Percentiles rank a stretch among this genome's conserved stretches.
These are phyloP conservation scores for Vireo altiloquus DNA, from an alignment of 2,113 vertebrate species.

Conservation along the genomic window DNA sequence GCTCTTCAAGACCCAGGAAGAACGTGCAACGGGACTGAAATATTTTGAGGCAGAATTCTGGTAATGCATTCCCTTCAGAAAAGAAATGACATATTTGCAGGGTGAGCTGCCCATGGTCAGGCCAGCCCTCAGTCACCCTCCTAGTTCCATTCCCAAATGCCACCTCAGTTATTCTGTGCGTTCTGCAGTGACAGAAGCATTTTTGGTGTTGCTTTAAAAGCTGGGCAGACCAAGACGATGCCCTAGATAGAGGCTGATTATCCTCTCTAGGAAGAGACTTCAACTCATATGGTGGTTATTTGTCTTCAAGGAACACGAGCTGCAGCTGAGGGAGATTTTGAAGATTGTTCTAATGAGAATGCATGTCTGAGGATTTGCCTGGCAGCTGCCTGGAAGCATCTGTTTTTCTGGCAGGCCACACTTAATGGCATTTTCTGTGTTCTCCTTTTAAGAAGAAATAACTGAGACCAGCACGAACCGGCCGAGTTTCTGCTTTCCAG, in stretches of 20 bases:
- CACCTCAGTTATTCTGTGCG: background rate
- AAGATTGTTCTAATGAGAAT: background rate
- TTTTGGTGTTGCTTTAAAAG: background rate
- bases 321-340: background rate
- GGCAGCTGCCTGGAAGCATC: background rate
- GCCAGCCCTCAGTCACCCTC: background rate
- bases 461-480: background rate
- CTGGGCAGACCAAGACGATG: background rate
- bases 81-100: background rate
- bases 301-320: background rate
- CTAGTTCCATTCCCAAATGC: background rate
- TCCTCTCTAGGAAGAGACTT: background rate
- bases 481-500: background rate
- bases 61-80: background rate
- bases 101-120: background rate
- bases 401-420: background rate
- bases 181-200: background rate
- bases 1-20: background rate
- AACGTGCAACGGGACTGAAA: background rate
- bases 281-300: background rate
- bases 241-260: background rate
- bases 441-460: background rate
- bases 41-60: background rate
- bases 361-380: background rate
- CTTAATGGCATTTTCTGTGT: background rate